Evolutionary conservation across 2,113 vertebrate genomes (phyloP).

Genomic region (Ascaphus truei): DNA sequence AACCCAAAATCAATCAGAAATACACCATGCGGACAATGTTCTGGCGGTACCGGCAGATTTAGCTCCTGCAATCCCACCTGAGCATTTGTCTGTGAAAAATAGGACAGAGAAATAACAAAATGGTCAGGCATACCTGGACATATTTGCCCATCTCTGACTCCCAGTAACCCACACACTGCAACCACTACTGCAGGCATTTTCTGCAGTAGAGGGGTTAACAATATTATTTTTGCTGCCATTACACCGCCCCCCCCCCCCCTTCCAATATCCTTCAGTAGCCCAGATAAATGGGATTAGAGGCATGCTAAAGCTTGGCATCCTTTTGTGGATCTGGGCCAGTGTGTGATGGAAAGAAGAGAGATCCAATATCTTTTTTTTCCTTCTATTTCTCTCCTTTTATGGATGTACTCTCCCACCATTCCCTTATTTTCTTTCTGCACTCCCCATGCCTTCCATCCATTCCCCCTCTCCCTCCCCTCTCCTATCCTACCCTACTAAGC

Average conservation of each 20-base stretch:
- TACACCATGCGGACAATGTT: too few relatives aligned
- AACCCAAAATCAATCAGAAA: too few relatives aligned
- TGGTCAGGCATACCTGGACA: too few relatives aligned
- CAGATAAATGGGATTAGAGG: neutral
- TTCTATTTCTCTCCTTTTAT: neutral
- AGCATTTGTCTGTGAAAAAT: neutral
- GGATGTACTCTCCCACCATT: neutral
- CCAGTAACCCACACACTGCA: neutral
- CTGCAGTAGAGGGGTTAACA: neutral
- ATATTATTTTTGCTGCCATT: neutral
- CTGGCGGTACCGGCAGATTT: too few relatives aligned
- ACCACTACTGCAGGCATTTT: neutral
- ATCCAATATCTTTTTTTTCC: too few relatives aligned
- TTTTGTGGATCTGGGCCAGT: too few relatives aligned
- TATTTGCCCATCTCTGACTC: neutral
- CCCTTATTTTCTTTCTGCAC: neutral
- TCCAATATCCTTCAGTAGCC: neutral
- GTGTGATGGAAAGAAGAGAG: too few relatives aligned
- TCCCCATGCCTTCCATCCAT: neutral
- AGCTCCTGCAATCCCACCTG: neutral
- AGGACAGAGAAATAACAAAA: neutral
- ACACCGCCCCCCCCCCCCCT: neutral
- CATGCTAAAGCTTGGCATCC: neutral
- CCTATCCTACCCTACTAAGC: neutral
- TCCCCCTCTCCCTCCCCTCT: neutral